phyloP scores from a whole-genome alignment of 2,888 invertebrate genomes.

The Andrena minutula region DNA sequence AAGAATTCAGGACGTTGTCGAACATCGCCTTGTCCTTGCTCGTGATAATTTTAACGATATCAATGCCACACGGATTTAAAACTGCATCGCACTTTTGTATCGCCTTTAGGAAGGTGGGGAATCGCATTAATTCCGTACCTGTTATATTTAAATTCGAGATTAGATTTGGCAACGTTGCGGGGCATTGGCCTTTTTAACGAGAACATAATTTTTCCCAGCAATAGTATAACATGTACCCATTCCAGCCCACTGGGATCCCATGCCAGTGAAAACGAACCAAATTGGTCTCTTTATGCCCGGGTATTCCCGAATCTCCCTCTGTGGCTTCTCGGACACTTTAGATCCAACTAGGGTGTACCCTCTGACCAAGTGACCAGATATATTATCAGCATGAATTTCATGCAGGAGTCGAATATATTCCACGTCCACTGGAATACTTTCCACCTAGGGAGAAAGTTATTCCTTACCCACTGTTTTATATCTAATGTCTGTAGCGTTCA shows the following conservation, averaged over 20 bases:
- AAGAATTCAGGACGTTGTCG: slow-evolving; percentile 89
- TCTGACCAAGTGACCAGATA: slow-evolving; percentile 89
- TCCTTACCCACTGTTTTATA: too few species aligned
- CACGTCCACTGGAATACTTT: slow-evolving; percentile 87
- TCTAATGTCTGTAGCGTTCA: background rate
- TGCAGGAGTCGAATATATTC: slow-evolving; percentile 88
- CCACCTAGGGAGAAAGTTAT: slow-evolving; percentile 76
- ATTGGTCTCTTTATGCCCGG: slow-evolving; percentile 89
- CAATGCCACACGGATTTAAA: slow-evolving; percentile 87
- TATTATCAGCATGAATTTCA: slow-evolving; percentile 86
- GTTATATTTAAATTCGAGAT: slow-evolving; percentile 70
- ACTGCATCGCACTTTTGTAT: slow-evolving; percentile 87
- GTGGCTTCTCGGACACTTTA: slow-evolving; percentile 78
- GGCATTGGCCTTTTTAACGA: too few species aligned
- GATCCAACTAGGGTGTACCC: slow-evolving; percentile 89
- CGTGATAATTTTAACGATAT: slow-evolving; percentile 88
- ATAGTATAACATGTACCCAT: slow-evolving; percentile 51
- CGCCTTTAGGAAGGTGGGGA: slow-evolving; percentile 90
- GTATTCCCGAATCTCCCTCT: slow-evolving; percentile 87
- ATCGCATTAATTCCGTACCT: slow-evolving; percentile 89
- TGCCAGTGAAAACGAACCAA: slow-evolving; percentile 93
- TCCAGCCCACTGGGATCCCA: slow-evolving; percentile 69
- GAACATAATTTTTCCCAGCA: too few species aligned
- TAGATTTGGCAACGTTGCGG: too few species aligned
- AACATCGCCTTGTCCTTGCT: slow-evolving; percentile 87